Conservation (phyloP, 1,140 invertebrate genomes). For the Mya arenaria region DNA sequence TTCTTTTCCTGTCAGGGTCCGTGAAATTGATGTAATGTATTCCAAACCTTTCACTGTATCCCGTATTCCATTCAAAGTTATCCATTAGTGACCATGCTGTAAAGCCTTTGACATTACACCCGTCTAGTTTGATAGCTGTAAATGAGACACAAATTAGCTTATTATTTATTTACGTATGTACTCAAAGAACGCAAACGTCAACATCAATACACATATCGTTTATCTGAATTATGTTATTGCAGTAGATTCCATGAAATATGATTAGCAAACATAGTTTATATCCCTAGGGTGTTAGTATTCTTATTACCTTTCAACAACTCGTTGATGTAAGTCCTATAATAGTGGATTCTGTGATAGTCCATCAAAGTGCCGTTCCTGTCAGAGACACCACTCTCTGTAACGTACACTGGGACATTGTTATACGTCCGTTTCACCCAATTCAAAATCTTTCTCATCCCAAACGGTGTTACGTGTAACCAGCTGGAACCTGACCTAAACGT, state of each 20-base stretch:
- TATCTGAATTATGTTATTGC: too few relatives aligned
- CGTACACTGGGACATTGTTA: slow-evolving; percentile 84
- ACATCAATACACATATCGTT: too few relatives aligned
- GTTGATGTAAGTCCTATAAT: slow-evolving; percentile 84
- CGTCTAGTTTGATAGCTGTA: slow-evolving; percentile 84
- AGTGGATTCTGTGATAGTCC: slow-evolving; percentile 84
- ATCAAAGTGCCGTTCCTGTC: slow-evolving; percentile 81
- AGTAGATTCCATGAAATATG: too few relatives aligned
- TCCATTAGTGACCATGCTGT: slow-evolving; percentile 90
- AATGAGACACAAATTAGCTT: too few relatives aligned
- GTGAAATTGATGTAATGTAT: slow-evolving; percentile 89
- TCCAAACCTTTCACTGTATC: slow-evolving; percentile 85
- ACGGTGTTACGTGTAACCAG: slow-evolving; percentile 83
- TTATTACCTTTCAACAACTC: slow-evolving; percentile 84
- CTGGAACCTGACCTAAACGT: slow-evolving; percentile 73
- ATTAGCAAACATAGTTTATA: too few relatives aligned
- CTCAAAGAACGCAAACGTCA: too few relatives aligned
- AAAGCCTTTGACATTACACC: slow-evolving; percentile 86
- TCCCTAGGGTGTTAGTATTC: too few relatives aligned
- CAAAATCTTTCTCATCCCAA: slow-evolving; percentile 86
- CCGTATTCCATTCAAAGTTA: slow-evolving; percentile 89
- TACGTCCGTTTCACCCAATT: slow-evolving; percentile 86
- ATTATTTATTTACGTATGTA: too few relatives aligned
- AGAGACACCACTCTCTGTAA: slow-evolving; percentile 88
- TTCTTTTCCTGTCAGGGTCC: slow-evolving; percentile 85